These are phyloP conservation scores for Strigamia crassipes DNA, from an alignment of 2,888 invertebrate species.

Conservation along the genomic window DNA sequence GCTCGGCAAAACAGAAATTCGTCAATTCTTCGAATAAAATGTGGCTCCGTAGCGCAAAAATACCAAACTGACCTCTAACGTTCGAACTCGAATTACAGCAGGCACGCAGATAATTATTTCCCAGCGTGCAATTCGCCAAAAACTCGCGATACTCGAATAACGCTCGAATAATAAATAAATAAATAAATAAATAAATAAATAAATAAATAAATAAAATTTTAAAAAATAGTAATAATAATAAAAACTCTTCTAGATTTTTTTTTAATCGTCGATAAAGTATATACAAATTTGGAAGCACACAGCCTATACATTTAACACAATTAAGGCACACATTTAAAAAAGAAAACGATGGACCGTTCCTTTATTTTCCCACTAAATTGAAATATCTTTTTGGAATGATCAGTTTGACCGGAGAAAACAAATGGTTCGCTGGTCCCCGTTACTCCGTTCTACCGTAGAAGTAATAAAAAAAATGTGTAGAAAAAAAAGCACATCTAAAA, in stretches of 20 bases:
- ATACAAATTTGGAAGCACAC: background rate
- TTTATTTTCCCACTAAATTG: background rate
- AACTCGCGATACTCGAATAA: no score
- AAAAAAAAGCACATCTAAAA: slow-evolving; percentile 12
- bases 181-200: background rate
- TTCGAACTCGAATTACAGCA: background rate
- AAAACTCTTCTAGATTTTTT: background rate
- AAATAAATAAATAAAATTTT: background rate
- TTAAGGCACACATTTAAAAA: slow-evolving; percentile 32
- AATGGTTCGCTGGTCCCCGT: background rate
- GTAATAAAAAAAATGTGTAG: background rate
- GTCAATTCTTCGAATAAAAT: background rate
- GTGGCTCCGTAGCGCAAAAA: background rate
- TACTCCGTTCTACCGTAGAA: no score
- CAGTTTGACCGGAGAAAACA: background rate
- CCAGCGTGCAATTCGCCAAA: background rate
- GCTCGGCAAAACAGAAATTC: background rate
- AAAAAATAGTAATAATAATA: background rate
- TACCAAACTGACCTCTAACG: background rate
- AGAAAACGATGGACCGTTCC: background rate
- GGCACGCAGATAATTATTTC: slow-evolving; percentile 5
- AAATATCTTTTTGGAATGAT: background rate
- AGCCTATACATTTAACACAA: slow-evolving; percentile 15
- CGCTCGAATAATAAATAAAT: background rate
- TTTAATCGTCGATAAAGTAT: slow-evolving; percentile 13